phyloP scores from a whole-genome alignment of 2,113 vertebrate species.

The Leucosticte australis region DNA sequence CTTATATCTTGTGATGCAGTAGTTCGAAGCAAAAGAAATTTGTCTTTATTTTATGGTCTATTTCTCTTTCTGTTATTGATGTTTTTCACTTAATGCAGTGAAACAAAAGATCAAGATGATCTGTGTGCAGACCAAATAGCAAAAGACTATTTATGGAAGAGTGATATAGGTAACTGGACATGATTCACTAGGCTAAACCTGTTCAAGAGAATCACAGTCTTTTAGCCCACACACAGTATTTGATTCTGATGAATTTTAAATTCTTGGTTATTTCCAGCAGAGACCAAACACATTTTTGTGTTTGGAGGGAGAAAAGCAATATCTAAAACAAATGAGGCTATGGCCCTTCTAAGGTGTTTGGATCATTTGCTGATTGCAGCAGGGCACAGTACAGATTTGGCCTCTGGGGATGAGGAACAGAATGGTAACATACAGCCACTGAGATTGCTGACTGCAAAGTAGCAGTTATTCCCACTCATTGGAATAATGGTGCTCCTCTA shows the following conservation, averaged over 20 bases:
- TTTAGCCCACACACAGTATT: not conserved
- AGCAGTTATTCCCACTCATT: not conserved
- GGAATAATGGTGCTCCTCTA: not conserved
- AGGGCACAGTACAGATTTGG: not conserved
- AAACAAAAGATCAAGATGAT: not conserved
- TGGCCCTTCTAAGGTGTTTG: not conserved
- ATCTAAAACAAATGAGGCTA: not conserved
- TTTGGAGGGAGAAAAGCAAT: not conserved
- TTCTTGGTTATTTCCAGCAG: not conserved
- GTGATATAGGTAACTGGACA: not conserved
- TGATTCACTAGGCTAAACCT: not conserved
- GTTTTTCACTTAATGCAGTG: not conserved
- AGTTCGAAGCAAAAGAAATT: not conserved
- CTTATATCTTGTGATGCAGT: not conserved
- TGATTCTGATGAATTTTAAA: not conserved
- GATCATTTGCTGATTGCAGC: not conserved
- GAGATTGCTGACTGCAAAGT: not conserved
- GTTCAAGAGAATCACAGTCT: not conserved
- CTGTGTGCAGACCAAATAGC: not conserved
- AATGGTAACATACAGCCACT: rapidly evolving
- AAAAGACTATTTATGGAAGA: not conserved
- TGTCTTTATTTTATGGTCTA: not conserved
- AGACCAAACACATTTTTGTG: not conserved
- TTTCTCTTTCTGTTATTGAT: not conserved
- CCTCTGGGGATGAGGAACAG: not conserved